phyloP scores from a whole-genome alignment of 2,888 invertebrate species.

The Dasysyrphus tricinctus region DNA sequence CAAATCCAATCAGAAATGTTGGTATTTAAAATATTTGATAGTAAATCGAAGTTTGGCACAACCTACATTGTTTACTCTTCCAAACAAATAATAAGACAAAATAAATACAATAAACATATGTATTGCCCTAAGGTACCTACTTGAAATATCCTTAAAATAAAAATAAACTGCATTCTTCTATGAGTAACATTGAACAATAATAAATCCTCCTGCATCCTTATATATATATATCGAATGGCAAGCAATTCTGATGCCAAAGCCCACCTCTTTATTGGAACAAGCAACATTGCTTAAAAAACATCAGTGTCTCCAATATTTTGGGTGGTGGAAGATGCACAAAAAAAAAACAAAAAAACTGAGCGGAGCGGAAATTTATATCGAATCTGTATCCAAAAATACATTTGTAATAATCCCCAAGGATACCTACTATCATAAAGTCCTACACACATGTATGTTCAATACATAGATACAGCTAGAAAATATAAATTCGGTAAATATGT shows the following conservation, averaged over 20 bases:
- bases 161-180: conserved; percentile 16
- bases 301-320: conserved; percentile 38
- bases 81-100: conserved; percentile 9
- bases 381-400: conserved; percentile 64
- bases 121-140: background rate
- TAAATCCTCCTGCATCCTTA: conserved; percentile 57
- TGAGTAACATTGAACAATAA: conserved; percentile 53
- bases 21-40: background rate
- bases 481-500: conserved; percentile 22
- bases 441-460: background rate
- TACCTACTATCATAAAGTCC: background rate
- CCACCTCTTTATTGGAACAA: conserved; percentile 40
- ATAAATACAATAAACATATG: background rate
- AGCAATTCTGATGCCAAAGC: conserved; percentile 54
- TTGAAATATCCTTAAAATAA: background rate
- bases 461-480: conserved; percentile 10
- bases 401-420: conserved; percentile 51
- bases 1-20: background rate
- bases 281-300: conserved; percentile 21
- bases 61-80: no score
- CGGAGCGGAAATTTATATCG: conserved; percentile 48
- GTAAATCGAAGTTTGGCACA: conserved; percentile 1
- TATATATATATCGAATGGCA: background rate
- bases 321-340: background rate
- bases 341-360: background rate